These are phyloP conservation scores for Megalops atlanticus DNA, from an alignment of 2,113 vertebrate species.

Conservation along the genomic window DNA sequence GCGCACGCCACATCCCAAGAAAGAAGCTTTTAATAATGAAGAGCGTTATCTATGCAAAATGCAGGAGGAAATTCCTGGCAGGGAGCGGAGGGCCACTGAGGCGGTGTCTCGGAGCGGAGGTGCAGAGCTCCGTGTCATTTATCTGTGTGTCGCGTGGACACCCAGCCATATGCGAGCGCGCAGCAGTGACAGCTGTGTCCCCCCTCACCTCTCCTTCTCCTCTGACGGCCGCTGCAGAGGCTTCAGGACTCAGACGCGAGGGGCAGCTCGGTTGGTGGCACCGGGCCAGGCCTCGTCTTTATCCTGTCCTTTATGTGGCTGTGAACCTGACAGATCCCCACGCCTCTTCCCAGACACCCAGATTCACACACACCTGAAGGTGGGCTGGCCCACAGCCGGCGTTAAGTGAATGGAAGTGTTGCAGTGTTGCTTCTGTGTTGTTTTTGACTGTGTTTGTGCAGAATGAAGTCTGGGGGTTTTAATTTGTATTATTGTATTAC, in stretches of 20 bases:
- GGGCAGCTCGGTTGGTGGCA: neutral
- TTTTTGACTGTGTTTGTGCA: no score
- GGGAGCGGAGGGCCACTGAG: neutral
- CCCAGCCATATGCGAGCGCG: neutral
- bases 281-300: neutral
- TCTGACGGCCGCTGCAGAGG: neutral
- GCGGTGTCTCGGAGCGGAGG: neutral
- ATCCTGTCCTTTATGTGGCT: neutral
- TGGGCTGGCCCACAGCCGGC: no score
- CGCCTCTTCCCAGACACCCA: no score
- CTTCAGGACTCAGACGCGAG: neutral
- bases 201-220: neutral
- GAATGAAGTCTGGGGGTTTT: no score
- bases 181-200: conserved; percentile 18
- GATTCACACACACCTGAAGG: no score
- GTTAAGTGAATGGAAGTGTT: no score
- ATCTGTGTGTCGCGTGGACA: neutral
- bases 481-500: no score
- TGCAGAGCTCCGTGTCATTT: neutral
- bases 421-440: no score
- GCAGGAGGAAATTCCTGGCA: conserved; percentile 59
- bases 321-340: neutral
- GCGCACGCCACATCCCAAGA: conserved; percentile 67
- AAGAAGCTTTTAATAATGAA: conserved; percentile 78
- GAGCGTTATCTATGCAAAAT: conserved; percentile 76